Conservation (phyloP, 2,888 invertebrate genomes). For the Metacarcinus magister region DNA sequence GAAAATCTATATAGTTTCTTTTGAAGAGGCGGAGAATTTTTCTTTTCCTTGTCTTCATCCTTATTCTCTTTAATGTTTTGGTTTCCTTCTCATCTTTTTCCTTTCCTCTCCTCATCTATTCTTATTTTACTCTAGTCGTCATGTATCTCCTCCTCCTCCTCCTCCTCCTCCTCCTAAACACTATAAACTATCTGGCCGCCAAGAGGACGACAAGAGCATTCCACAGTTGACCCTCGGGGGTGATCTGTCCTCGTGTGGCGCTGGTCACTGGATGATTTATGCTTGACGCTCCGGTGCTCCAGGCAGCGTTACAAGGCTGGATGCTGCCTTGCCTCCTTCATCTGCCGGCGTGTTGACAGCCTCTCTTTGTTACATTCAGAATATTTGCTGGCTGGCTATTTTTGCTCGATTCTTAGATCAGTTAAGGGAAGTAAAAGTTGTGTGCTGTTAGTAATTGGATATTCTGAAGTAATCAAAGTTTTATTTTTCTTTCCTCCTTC, state of each 20-base stretch:
- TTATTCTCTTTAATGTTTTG: background rate
- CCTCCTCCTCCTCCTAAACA: background rate
- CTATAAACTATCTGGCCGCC: background rate
- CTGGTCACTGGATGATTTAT: slow-evolving; percentile 15
- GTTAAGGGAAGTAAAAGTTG: background rate
- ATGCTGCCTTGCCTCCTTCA: background rate
- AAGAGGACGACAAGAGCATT: slow-evolving; percentile 21
- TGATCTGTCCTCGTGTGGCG: background rate
- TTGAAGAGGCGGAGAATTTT: no score
- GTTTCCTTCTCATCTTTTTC: no score
- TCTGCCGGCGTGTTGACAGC: background rate
- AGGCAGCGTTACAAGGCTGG: background rate
- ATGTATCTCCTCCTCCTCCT: no score
- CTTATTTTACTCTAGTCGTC: no score
- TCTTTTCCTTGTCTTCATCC: background rate
- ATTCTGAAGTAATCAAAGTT: background rate
- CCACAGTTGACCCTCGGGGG: background rate
- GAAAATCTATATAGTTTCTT: no score
- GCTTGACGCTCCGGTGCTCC: background rate
- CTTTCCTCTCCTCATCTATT: no score
- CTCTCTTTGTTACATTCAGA: background rate
- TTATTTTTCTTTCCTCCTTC: background rate
- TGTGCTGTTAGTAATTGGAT: background rate
- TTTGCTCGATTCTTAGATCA: background rate
- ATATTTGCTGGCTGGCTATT: background rate